These are phyloP conservation scores for Branchinecta lynchi DNA, from an alignment of 1,140 invertebrate genomes.

Conservation along the genomic window DNA sequence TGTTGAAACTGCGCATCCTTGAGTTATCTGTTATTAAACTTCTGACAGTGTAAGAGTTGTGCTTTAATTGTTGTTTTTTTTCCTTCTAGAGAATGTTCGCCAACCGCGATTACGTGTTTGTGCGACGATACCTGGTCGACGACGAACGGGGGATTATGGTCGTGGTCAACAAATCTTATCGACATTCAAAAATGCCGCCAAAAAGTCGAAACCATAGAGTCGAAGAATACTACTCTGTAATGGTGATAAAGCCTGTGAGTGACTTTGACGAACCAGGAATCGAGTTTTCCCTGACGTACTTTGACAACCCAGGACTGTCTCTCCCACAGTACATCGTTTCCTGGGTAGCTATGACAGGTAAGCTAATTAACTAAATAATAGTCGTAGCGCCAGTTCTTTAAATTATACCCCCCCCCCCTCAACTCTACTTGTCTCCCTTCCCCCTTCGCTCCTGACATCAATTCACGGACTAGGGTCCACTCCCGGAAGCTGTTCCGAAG, in stretches of 20 bases:
- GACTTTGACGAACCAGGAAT: conserved; percentile 47
- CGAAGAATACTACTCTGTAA: conserved; percentile 65
- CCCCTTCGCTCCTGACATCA: too few relatives aligned
- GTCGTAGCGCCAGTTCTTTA: too few relatives aligned
- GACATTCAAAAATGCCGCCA: conserved; percentile 21
- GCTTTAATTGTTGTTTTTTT: conserved; percentile 29
- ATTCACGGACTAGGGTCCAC: too few relatives aligned
- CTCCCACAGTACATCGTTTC: conserved; percentile 45
- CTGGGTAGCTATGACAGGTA: conserved; percentile 42
- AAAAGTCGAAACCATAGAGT: conserved; percentile 38
- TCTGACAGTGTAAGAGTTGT: too few relatives aligned
- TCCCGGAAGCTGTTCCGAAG: too few relatives aligned
- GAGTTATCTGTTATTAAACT: too few relatives aligned
- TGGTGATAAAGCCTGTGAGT: conserved; percentile 57
- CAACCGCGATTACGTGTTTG: conserved; percentile 73
- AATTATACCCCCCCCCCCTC: too few relatives aligned
- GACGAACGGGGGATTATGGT: conserved; percentile 38
- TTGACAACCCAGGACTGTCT: conserved; percentile 63
- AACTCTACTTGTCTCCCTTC: too few relatives aligned
- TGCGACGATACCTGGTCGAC: conserved; percentile 49
- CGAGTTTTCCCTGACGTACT: conserved; percentile 71
- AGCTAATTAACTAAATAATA: too few relatives aligned
- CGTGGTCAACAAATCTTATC: conserved; percentile 37
- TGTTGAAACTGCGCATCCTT: too few relatives aligned
- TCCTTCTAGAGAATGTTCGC: conserved; percentile 52